Evolutionary conservation across 2,888 invertebrate genomes (phyloP), one percentile per base, ranked within the genome.

Genomic region (Baronia brevicornis): DNA sequence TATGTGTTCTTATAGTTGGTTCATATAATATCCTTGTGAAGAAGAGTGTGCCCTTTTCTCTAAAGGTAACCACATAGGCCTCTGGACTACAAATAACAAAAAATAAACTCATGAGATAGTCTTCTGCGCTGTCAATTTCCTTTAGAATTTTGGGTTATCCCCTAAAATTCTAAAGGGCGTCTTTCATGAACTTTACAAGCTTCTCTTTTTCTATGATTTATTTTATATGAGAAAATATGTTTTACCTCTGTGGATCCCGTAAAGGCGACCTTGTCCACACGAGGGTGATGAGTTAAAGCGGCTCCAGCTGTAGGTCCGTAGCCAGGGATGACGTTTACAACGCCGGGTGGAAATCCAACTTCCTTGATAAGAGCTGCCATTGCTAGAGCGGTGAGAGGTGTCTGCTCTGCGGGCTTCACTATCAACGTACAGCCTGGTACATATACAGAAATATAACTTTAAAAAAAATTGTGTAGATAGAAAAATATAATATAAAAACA

Each of bases 371-470:
- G 78, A 36, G 94, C 89, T 1, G 95, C 96, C 5, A 96, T 74
- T 54, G 95, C 94, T 5, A 96, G 77, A 0, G 97, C 95, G 0
- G 96, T 94, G 11, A 97, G 82, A 0, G 95, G 93, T 0, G 97
- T 98, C 73, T 97, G 97, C 63, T 98, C 97, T 0, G 97, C 97
- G 0, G 96, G 94, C 70, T 97, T 97, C 48, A 97, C 74, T 1
- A 97, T 88, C 5, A 95, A 84, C 0, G 93, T 93, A 64, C 95
- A 90, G 50, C 91, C 92, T 77, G 34, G 1, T 31, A 14, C 2
- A 13, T 10, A 12, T 1, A 24, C 11, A 13, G 3, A 4, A 23
- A n/a, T 12, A n/a, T 4, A 23, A 12, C 5, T 11, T 7, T 12
- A 23, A 8, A 8, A 9, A 2, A 8, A 8, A 3, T n/a, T 4